These are phyloP conservation scores for Agapornis roseicollis DNA, from an alignment of 2,113 vertebrate species.

Conservation along the genomic window DNA sequence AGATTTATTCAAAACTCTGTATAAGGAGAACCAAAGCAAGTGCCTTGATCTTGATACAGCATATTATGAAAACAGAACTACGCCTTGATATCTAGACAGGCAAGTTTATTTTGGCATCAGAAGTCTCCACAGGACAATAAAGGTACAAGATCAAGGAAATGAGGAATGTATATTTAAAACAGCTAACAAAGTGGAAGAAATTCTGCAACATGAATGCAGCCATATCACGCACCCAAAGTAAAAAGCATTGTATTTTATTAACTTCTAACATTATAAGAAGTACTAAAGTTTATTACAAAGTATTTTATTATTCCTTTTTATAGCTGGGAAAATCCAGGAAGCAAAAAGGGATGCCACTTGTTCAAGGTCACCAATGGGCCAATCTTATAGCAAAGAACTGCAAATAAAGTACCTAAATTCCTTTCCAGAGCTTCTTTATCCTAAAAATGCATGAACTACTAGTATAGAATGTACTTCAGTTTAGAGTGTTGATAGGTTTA, in stretches of 20 bases:
- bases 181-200: not conserved
- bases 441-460: not conserved
- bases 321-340: not conserved
- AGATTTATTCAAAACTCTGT: constrained; percentile 20
- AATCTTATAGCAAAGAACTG: not conserved
- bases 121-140: constrained; percentile 8
- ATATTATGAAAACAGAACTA: constrained; percentile 34
- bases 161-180: constrained; percentile 26
- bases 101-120: constrained; percentile 42
- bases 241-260: not conserved
- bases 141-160: constrained; percentile 46
- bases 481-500: not conserved
- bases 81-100: constrained; percentile 18
- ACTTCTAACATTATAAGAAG: too few relatives aligned
- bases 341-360: not conserved
- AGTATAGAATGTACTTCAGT: not conserved
- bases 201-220: not conserved
- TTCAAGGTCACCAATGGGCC: not conserved
- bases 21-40: constrained; percentile 21
- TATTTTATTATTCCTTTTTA: not conserved
- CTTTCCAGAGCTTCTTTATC: not conserved
- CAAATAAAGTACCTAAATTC: not conserved
- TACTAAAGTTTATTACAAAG: not conserved
- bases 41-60: not conserved
- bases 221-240: not conserved